phyloP scores from a whole-genome alignment of 2,113 vertebrate species.

The Telmatochromis sp. region DNA sequence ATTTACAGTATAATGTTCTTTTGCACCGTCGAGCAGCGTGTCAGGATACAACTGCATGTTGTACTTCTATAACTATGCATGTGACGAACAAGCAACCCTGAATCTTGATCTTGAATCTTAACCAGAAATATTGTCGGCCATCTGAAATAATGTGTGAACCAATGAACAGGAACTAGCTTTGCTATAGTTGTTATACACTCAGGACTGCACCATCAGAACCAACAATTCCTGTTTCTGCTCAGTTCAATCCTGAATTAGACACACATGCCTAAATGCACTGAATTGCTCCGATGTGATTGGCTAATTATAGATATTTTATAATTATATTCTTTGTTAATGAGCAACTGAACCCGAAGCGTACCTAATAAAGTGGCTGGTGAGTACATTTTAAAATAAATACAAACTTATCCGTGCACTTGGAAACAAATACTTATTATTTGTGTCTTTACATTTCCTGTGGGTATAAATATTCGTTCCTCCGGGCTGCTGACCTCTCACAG shows the following conservation, averaged over 20 bases:
- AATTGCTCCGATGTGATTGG: not conserved
- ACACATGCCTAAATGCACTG: not conserved
- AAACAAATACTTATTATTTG: not conserved
- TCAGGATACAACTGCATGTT: not conserved
- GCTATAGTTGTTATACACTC: not conserved
- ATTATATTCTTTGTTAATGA: not conserved
- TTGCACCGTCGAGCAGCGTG: not conserved
- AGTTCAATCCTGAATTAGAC: not conserved
- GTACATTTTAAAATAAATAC: not conserved
- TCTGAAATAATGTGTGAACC: not conserved
- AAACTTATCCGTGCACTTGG: not conserved
- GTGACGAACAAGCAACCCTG: not conserved
- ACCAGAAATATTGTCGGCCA: not conserved
- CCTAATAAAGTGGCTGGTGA: not conserved
- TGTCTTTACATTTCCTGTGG: not conserved
- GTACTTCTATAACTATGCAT: not conserved
- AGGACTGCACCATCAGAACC: not conserved
- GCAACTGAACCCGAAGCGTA: not conserved
- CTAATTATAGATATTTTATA: not conserved
- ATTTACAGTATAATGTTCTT: not conserved
- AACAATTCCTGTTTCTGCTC: not conserved
- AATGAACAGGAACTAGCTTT: not conserved
- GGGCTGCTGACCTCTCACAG: not conserved
- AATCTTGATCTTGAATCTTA: not conserved
- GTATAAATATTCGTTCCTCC: not conserved